Evolutionary conservation across 1,140 invertebrate species (phyloP), one percentile per base, ranked within the genome.

Genomic region (Trachymyrmex cornetzi): DNA sequence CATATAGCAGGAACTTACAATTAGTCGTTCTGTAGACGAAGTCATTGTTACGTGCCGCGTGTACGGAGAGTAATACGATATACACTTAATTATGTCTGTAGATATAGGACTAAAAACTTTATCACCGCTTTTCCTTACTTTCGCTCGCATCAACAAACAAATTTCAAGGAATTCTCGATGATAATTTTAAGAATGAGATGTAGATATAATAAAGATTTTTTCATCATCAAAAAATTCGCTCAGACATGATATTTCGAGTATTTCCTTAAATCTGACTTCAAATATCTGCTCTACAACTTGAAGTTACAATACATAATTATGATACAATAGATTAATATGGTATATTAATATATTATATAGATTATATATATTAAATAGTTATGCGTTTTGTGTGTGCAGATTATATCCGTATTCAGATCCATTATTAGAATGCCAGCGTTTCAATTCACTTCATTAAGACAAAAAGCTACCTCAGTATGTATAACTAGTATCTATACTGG

Each of bases 81-180:
- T 53, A 59, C 85, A 59, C 66, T 85, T 90, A 90, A 90, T 90
- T 90, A 90, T 91, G 59, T 90, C 66, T 50, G 72, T 80, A 72
- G 64, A 88, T 59, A 88, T 22, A 84, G 24, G 34, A 55, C 66
- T 64, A 72, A 67, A 90, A 90, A 88, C 16, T 79, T 66, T 34
- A 71, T 50, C 71, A 69, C 77, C 71, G 77, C 77, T 55, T 72
- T 50, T 24, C 27, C 59, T 61, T 64, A 71, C 53, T 61, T 77
- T 75, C 16, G 11, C 19, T 12, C 55, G n/a, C 48, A 27, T 30
- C 16, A 4, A 1, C 24, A 1, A 24, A 57, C 11, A 22, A 9
- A 72, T 30, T 71, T 16, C 16, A 12, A 5, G 22, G 14, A 12
- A n/a, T 5, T 74, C 19, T 72, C 2, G 0, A 27, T 19, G 7